Base-by-base conservation (phyloP, 2,113 vertebrate species). In the Epinephelus cyanopodus region DNA sequence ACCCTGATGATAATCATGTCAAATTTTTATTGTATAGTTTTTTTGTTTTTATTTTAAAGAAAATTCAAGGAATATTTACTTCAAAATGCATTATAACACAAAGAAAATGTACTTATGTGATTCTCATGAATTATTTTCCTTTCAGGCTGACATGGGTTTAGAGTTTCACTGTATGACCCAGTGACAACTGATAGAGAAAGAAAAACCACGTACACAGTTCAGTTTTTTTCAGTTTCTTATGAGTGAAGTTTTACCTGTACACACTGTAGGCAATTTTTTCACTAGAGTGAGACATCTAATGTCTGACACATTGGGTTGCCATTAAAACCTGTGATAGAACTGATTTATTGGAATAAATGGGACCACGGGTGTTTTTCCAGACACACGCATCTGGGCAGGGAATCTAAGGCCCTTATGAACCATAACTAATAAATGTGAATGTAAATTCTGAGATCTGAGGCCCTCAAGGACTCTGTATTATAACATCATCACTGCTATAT, bases 381-480 rank as follows among this genome's bases (percentile, higher is more conserved):
- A 47, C 62, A 64, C 19, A 65, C 21, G 21, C 39, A 42, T 23
- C 13, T n/a, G 2, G 13, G n/a, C 33, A 39, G 33, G 18, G 39
- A 39, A 63, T n/a, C 33, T 18, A 19, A 60, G 27, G 6, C 13
- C 18, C 53, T 45, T 13, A 6, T 73, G 45, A 83, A 45, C 45
- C 75, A 73, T 45, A 61, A 62, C 54, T 68, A 74, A 79, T 48
- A 48, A 17, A 83, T 53, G n/a, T 29, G 11, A 77, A 67, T 29
- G 53, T 56, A 56, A 53, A 57, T 42, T 18, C 21, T 18, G 10
- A 12, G 52, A 42, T 33, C 19, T 60, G 63, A n/a, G 7, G 48
- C 62, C 63, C 48, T 70, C 6, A 15, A 45, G 63, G 54, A 27
- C 9, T 42, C 45, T 39, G 17, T 9, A n/a, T 29, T 53, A 57